A percentile compares a stretch with the other conserved stretches of the same genome.
phyloP scores from a whole-genome alignment of 2,888 invertebrate species.

The Platycheirus rosarum region DNA sequence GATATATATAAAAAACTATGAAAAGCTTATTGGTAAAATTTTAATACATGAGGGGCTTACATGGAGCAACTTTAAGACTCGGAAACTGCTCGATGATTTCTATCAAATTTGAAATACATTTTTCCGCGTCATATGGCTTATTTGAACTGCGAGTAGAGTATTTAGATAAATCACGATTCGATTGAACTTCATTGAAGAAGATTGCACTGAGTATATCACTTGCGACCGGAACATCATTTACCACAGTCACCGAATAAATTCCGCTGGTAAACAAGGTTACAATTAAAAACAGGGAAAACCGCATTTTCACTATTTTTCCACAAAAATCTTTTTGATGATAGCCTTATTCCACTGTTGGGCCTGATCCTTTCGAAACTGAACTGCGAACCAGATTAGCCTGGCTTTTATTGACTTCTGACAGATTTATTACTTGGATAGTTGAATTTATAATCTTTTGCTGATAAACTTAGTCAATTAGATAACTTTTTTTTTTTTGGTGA shows the following conservation, averaged over 20 bases:
- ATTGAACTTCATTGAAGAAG: slow-evolving; percentile 27
- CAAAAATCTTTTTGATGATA: neutral
- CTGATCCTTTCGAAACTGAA: slow-evolving; percentile 7
- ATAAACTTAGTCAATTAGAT: neutral
- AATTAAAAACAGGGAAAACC: slow-evolving; percentile 6
- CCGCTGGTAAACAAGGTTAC: neutral
- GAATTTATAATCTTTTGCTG: slow-evolving; percentile 22
- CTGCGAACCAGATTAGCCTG: neutral
- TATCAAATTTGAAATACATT: slow-evolving; percentile 11
- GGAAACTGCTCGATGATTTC: slow-evolving; percentile 24
- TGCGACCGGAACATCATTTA: slow-evolving; percentile 19
- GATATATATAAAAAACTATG: no score
- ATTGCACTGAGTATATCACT: slow-evolving; percentile 27
- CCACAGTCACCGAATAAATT: slow-evolving; percentile 20
- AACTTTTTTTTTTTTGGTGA: neutral
- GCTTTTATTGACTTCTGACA: slow-evolving; percentile 16
- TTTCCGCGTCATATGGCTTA: slow-evolving; percentile 1
- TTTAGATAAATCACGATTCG: neutral
- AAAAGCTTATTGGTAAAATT: no score
- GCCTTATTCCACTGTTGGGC: neutral
- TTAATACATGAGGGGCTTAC: slow-evolving; percentile 18
- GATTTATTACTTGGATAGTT: slow-evolving; percentile 20
- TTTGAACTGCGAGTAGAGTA: neutral
- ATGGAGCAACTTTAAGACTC: slow-evolving; percentile 29
- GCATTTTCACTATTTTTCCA: slow-evolving; percentile 15